These are phyloP conservation scores for Megaceryle torquata DNA, from an alignment of 2,113 vertebrate species.

Conservation along the genomic window DNA sequence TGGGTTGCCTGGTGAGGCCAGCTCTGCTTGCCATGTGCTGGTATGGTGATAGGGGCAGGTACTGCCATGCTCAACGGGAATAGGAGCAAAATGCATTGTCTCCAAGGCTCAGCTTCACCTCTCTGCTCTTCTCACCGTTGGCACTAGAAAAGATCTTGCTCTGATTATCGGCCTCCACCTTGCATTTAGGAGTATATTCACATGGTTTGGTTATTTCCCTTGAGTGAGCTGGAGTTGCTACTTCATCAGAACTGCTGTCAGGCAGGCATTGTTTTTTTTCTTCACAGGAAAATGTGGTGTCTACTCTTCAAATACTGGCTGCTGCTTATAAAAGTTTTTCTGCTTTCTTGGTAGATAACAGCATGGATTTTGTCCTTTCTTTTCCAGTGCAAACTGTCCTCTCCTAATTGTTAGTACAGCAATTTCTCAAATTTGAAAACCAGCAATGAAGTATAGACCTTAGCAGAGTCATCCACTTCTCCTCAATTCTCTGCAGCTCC, in stretches of 20 bases:
- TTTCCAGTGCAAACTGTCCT: background rate
- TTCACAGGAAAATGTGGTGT: background rate
- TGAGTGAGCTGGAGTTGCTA: background rate
- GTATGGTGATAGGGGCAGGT: background rate
- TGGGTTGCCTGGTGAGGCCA: fast-evolving
- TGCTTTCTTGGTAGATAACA: background rate
- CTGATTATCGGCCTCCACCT: background rate
- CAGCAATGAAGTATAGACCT: background rate
- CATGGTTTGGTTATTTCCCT: background rate
- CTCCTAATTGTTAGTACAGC: background rate
- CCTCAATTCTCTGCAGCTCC: background rate
- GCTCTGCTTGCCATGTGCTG: fast-evolving
- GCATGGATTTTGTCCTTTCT: background rate
- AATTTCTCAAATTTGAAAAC: background rate
- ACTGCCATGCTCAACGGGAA: fast-evolving
- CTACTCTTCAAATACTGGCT: background rate
- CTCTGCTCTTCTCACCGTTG: background rate
- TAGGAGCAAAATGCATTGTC: background rate
- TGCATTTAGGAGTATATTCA: background rate
- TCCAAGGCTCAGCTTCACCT: background rate
- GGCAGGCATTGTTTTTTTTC: background rate
- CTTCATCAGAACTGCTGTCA: fast-evolving
- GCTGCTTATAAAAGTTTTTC: background rate
- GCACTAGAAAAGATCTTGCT: fast-evolving
- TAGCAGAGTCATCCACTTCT: background rate